Conservation (phyloP, 2,797 vertebrate genomes). For the Xenops minutus region DNA sequence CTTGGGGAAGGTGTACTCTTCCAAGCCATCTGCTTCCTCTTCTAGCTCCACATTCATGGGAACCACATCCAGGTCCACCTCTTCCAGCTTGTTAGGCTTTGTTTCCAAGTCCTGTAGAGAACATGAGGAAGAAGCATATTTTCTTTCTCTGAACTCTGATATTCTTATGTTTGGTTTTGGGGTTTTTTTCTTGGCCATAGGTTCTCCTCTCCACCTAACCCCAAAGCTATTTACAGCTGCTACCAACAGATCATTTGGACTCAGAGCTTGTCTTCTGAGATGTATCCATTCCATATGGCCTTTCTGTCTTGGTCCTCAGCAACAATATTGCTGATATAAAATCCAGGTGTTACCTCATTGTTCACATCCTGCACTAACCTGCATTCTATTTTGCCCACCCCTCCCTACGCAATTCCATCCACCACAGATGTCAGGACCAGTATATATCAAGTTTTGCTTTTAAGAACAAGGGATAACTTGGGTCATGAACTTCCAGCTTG, state of each 20-base stretch:
- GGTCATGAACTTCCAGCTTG: neutral
- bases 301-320: neutral
- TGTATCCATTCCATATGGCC: neutral
- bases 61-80: slow-evolving; percentile 87
- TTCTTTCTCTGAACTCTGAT: neutral
- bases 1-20: slow-evolving; percentile 90
- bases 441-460: neutral
- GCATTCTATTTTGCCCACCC: neutral
- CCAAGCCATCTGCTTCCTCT: slow-evolving; percentile 81
- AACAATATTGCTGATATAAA: neutral
- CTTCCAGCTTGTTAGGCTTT: slow-evolving; percentile 72
- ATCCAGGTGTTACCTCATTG: neutral
- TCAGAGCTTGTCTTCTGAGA: neutral
- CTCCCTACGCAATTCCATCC: neutral
- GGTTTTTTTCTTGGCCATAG: neutral
- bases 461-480: neutral
- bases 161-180: neutral
- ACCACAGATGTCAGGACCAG: neutral
- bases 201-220: neutral
- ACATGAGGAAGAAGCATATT: neutral
- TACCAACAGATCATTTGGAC: neutral
- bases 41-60: slow-evolving; percentile 76
- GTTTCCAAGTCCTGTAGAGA: slow-evolving; percentile 81
- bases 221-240: neutral
- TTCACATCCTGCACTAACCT: neutral